phyloP scores from a whole-genome alignment of 2,113 vertebrate species.

The Xyliphius kryptos region DNA sequence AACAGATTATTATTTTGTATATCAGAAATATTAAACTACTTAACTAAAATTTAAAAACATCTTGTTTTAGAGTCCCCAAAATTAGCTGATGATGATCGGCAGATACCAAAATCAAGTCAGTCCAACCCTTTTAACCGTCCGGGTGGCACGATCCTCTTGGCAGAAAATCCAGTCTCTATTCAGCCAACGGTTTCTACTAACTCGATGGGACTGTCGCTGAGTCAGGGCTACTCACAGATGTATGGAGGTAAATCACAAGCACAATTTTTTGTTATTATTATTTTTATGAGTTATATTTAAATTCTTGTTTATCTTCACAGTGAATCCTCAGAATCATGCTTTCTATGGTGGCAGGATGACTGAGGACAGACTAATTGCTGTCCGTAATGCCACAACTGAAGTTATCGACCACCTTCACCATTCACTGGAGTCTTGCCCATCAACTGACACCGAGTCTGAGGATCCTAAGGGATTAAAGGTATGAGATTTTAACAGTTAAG shows the following conservation, averaged over 20 bases:
- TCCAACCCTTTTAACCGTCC: conserved; percentile 46
- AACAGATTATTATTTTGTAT: too few species aligned
- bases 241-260: conserved; percentile 69
- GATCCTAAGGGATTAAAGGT: conserved; percentile 83
- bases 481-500: conserved; percentile 22
- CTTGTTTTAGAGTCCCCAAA: conserved; percentile 41
- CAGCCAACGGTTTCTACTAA: conserved; percentile 38
- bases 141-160: conserved; percentile 48
- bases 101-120: conserved; percentile 8
- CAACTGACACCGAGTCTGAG: conserved; percentile 53
- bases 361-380: conserved; percentile 55
- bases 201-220: conserved; percentile 48
- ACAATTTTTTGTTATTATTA: too few species aligned
- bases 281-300: too few species aligned
- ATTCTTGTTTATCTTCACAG: too few species aligned
- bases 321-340: conserved; percentile 44
- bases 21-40: too few species aligned
- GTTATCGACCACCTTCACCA: conserved; percentile 81
- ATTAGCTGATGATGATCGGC: conserved; percentile 3
- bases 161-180: conserved; percentile 24
- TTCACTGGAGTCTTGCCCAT: conserved; percentile 79
- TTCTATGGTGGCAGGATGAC: conserved; percentile 72
- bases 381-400: conserved; percentile 71
- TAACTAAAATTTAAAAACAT: not conserved
- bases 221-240: conserved; percentile 48